Evolutionary conservation across 2,113 vertebrate species (phyloP), one percentile per base, ranked within the genome.

Genomic region (Heloderma charlesbogerti): DNA sequence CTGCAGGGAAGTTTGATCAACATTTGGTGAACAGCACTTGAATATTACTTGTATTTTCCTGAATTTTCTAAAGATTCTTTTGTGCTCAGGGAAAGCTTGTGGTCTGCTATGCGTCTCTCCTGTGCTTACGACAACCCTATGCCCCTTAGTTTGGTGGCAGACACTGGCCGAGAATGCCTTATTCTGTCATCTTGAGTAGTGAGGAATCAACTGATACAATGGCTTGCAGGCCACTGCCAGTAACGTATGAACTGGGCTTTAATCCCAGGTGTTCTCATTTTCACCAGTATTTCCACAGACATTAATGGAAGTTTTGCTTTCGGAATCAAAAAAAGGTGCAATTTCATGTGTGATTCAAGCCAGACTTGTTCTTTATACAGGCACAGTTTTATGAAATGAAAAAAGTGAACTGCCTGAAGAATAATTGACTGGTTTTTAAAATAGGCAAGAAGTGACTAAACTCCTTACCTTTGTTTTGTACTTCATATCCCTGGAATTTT

Each of bases 401-500:
- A 63, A 78, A 40, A 48, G 13, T 4, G 69, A 57, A 7, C 31
- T 37, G 13, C 3, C 29, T 40, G 40, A 86, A 90, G 66, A 54
- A 80, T 86, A 81, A 81, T 43, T 69, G 66, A 3, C 31, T 51
- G 5, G 69, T 40, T 79, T 54, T 88, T 78, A 85, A 94, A 84
- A 91, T 34, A 66, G 84, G 82, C 86, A 37, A 92, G 90, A 15
- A 0, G 0, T 51, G 77, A 93, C 85, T 89, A 71, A 1, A 15
- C 66, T 57, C 86, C 74, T 79, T 31, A 77, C 51, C 37, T 88
- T 85, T 82, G 86, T 74, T 95, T 95, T 92, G 51, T 82, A 84
- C 60, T 94, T 86, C 0, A 0, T n/a, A 45, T 93, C 71, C 81
- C 48, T 89, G 1, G 75, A 69, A 89, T 0, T 88, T 91, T 93